These are phyloP conservation scores for Sander lucioperca DNA, from an alignment of 2,113 vertebrate species.

Conservation along the genomic window DNA sequence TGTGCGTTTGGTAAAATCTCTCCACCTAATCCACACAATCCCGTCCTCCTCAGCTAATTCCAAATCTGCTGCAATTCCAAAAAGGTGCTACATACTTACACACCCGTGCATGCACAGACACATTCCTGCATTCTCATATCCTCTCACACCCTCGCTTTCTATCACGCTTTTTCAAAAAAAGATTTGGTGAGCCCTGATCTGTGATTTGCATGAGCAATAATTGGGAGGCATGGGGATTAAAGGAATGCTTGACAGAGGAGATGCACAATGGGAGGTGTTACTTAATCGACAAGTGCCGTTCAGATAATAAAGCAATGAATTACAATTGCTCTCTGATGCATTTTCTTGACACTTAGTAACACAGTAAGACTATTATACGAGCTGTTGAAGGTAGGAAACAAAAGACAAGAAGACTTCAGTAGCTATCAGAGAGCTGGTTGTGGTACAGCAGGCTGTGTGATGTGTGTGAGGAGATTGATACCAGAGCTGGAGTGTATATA, in stretches of 20 bases:
- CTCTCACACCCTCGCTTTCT: conserved; percentile 23
- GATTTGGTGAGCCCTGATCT: conserved; percentile 59
- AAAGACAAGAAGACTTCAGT: conserved; percentile 9
- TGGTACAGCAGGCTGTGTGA: conserved; percentile 36
- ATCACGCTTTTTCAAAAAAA: conserved; percentile 41
- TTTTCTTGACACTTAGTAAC: conserved; percentile 28
- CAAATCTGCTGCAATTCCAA: conserved; percentile 58
- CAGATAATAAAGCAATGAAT: conserved; percentile 76
- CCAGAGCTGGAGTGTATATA: conserved; percentile 43
- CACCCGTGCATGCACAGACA: conserved; percentile 36
- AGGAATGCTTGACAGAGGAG: conserved; percentile 60
- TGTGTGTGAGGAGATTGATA: conserved; percentile 57
- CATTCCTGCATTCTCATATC: conserved; percentile 48
- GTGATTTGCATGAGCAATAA: conserved; percentile 79
- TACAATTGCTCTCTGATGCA: conserved; percentile 54
- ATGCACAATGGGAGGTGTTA: conserved; percentile 55
- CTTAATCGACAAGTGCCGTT: conserved; percentile 62
- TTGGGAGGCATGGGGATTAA: conserved; percentile 73
- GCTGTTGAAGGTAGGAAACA: conserved; percentile 29
- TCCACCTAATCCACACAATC: conserved; percentile 77
- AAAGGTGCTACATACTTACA: conserved; percentile 33
- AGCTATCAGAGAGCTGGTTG: conserved; percentile 34
- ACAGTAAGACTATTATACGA: conserved; percentile 13
- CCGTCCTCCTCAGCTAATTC: conserved; percentile 73
- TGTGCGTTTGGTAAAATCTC: conserved; percentile 73